Conservation (phyloP, 2,113 vertebrate species). For the Dicerorhinus sumatrensis region DNA sequence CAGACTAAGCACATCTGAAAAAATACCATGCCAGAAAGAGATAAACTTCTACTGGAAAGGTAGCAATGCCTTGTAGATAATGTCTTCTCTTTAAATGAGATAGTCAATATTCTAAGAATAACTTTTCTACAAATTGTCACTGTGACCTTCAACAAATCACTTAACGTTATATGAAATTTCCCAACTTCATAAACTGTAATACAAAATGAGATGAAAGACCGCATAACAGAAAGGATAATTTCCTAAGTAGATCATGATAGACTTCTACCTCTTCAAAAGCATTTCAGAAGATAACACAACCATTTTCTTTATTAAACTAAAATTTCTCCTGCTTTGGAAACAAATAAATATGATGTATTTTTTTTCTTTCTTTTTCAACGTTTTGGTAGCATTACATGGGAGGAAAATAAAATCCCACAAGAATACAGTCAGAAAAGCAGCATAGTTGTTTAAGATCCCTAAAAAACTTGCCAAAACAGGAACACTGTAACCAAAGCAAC, state of each 20-base stretch:
- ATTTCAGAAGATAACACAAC: conserved; percentile 8
- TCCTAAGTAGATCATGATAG: not conserved
- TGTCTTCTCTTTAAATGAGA: not conserved
- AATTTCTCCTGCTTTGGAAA: conserved; percentile 44
- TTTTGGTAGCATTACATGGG: conserved; percentile 2
- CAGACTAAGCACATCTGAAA: not conserved
- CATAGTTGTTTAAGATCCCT: conserved; percentile 81
- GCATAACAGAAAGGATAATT: conserved; percentile 47
- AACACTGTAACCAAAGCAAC: conserved; percentile 86
- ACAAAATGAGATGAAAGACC: conserved; percentile 26
- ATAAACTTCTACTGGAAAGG: conserved; percentile 14
- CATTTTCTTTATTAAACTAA: conserved; percentile 50
- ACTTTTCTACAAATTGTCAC: conserved; percentile 38
- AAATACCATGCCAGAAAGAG: not conserved
- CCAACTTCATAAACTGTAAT: not conserved
- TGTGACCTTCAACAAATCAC: conserved; percentile 30
- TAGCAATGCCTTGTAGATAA: not conserved
- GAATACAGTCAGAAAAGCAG: conserved; percentile 81
- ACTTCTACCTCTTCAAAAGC: not conserved
- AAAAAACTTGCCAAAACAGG: conserved; percentile 84
- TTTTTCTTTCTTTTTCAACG: conserved; percentile 9
- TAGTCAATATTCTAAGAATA: conserved; percentile 12
- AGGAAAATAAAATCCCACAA: conserved; percentile 50
- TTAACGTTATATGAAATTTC: not conserved
- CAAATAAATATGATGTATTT: not conserved